These are phyloP conservation scores for Mastigias papua DNA, from an alignment of 30 jellyfish, hydroid and myxozoan genomes.

Conservation along the genomic window DNA sequence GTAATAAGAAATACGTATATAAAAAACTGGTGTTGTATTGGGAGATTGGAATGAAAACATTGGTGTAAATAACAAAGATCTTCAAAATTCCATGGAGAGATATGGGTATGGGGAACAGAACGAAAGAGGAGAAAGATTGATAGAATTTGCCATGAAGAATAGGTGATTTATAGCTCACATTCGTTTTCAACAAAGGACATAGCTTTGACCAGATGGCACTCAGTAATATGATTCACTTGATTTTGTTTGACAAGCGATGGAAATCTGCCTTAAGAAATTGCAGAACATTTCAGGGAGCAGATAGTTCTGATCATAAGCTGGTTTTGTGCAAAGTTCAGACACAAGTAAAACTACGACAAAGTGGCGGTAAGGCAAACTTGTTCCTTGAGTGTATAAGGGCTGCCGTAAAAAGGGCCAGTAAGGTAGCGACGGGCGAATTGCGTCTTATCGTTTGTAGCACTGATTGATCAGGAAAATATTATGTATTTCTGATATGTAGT, in stretches of 20 bases:
- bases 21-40: neutral
- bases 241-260: neutral
- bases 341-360: neutral
- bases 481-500: no score
- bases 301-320: neutral
- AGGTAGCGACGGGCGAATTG: no score
- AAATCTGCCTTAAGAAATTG: neutral
- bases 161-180: neutral
- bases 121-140: conserved; percentile 1
- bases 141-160: conserved; percentile 4
- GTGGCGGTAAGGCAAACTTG: no score
- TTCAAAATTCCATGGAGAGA: conserved; percentile 1
- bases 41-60: conserved; percentile 59
- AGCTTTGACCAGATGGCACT: neutral
- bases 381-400: no score
- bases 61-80: conserved; percentile 16
- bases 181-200: conserved; percentile 3
- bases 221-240: neutral
- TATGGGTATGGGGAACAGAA: conserved; percentile 29
- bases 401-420: no score
- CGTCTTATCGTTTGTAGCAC: no score
- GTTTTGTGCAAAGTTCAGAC: neutral
- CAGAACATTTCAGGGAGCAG: neutral
- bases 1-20: no score
- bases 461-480: no score